Evolutionary conservation across 2,888 invertebrate species (phyloP), one percentile per base, ranked within the genome.

Genomic region (Rotaria socialis): DNA sequence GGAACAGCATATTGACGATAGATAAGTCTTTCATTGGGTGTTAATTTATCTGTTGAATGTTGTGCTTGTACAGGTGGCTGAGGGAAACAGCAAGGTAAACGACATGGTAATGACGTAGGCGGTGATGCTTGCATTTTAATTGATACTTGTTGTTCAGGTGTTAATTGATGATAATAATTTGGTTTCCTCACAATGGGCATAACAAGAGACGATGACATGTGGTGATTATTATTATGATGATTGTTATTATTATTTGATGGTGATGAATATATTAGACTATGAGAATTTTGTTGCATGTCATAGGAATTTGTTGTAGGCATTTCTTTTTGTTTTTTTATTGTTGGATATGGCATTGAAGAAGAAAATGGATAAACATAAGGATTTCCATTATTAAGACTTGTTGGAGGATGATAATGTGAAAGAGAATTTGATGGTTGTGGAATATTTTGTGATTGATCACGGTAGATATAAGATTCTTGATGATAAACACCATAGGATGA

Each of bases 111-210:
- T 67, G 35, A 19, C 4, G 19, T 6, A 35, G 27, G 67, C 6
- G 67, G n/a, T 60, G 58, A 60, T 27, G 58, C 1, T 14, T 60
- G 58, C 24, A 10, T 60, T 41, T 67, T 67, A 67, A 67, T 67
- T 3, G 67, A 67, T 41, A 35, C 67, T 67, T 67, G 35, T 67
- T 67, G 67, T 67, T 67, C 67, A 5, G 35, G 67, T 67, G 67
- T 67, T 67, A 67, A 19, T 67, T 67, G 67, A 16, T 67, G 67
- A 67, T 67, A 67, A 41, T 67, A 67, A 67, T 67, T 67, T 19
- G 67, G 35, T 41, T 67, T 67, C 19, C 67, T 16, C 19, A 67
- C 35, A 67, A 67, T 67, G 16, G 67, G 67, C 35, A 67, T 27
- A 67, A 16, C 67, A 67, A 41, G 19, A 3, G 67, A 67, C 35